phyloP scores from a whole-genome alignment of 2,113 vertebrate species.

The Galemys pyrenaicus region DNA sequence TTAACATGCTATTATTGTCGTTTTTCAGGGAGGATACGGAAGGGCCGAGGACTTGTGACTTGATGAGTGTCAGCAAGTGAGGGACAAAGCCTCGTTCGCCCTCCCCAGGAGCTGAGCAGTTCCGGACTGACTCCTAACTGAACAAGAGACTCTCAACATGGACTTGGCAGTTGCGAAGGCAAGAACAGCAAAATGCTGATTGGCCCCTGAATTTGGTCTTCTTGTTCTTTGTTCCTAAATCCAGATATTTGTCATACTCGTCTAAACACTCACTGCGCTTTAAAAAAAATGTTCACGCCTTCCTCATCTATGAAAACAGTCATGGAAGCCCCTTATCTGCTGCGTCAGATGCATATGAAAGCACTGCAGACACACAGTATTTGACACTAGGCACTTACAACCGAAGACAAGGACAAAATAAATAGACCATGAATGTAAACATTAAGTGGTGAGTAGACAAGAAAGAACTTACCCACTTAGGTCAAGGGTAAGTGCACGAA shows the following conservation, averaged over 20 bases:
- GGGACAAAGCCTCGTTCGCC: background rate
- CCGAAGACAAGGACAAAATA: constrained; percentile 4
- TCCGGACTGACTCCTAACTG: background rate
- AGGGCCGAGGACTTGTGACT: background rate
- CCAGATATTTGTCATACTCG: background rate
- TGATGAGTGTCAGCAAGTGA: background rate
- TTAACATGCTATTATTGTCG: background rate
- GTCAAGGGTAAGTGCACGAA: background rate
- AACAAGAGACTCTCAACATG: accelerated
- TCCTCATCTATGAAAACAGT: background rate
- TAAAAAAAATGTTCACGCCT: background rate
- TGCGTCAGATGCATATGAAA: background rate
- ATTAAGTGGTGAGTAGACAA: background rate
- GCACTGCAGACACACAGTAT: background rate
- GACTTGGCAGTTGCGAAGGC: background rate
- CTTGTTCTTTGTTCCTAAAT: background rate
- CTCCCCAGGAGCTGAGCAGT: background rate
- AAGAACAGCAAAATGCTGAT: background rate
- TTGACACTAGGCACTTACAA: background rate
- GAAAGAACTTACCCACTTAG: background rate
- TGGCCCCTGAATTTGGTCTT: background rate
- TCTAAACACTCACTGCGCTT: background rate
- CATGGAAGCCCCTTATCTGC: background rate
- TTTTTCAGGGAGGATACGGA: background rate
- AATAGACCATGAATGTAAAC: background rate